A percentile compares a stretch with the other conserved stretches of the same genome.
phyloP scores from a whole-genome alignment of 2,797 vertebrate species.

The Chelidonichthys spinosus region DNA sequence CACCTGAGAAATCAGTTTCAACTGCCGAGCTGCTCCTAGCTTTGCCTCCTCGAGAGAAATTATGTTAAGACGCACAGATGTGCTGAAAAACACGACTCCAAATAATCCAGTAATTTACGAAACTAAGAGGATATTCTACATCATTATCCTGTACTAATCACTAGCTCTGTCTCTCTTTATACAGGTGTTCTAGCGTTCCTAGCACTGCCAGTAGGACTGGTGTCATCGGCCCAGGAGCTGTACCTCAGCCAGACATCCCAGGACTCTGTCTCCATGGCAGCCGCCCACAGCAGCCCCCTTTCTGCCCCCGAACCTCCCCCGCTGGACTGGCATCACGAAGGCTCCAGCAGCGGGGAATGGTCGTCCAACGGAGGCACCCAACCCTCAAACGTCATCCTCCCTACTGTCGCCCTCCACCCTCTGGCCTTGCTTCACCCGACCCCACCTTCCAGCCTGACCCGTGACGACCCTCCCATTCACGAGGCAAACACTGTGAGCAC shows the following conservation, averaged over 20 bases:
- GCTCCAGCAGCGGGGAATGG: slow-evolving; percentile 79
- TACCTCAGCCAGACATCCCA: slow-evolving; percentile 84
- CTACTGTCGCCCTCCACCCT: slow-evolving; percentile 39
- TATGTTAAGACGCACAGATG: background rate
- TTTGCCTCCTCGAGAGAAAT: slow-evolving; percentile 25
- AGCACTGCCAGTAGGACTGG: slow-evolving; percentile 91
- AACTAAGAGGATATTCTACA: background rate
- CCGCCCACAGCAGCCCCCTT: slow-evolving; percentile 64
- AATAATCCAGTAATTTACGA: background rate
- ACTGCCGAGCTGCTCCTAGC: slow-evolving; percentile 4
- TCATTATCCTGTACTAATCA: slow-evolving; percentile 11
- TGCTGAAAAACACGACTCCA: slow-evolving; percentile 13
- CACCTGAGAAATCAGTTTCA: slow-evolving; percentile 33
- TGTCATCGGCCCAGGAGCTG: slow-evolving; percentile 88
- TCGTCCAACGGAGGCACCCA: slow-evolving; percentile 41
- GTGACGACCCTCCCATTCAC: slow-evolving; percentile 5
- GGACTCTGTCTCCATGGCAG: slow-evolving; percentile 84
- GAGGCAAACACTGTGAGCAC: slow-evolving; percentile 67
- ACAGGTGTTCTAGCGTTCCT: slow-evolving; percentile 94
- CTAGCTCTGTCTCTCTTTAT: slow-evolving; percentile 19
- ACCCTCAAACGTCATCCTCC: slow-evolving; percentile 46
- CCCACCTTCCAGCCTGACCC: slow-evolving; percentile 22
- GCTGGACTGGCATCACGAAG: slow-evolving; percentile 74
- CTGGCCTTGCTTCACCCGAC: slow-evolving; percentile 41
- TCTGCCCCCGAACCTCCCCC: slow-evolving; percentile 36